Conservation (phyloP, 2,888 invertebrate species). For the Oegoconia quadripuncta region DNA sequence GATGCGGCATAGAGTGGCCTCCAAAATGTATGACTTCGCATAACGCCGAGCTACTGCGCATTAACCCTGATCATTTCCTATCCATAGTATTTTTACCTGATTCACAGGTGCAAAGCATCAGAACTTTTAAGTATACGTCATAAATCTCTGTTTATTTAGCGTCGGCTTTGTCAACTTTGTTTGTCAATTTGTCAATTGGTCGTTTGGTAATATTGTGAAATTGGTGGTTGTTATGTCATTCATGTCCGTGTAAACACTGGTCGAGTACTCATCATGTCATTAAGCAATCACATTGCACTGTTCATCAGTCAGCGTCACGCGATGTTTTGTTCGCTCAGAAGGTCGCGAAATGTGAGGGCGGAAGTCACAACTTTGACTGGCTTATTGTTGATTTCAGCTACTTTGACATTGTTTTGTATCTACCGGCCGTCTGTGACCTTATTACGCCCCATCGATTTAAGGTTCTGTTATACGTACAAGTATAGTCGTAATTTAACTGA, state of each 20-base stretch:
- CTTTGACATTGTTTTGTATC: conserved; percentile 16
- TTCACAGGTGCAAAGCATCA: too few relatives aligned
- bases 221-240: conserved; percentile 26
- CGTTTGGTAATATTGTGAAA: conserved; percentile 16
- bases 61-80: not conserved
- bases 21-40: conserved; percentile 12
- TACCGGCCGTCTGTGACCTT: conserved; percentile 8
- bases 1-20: conserved; percentile 10
- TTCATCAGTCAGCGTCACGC: conserved; percentile 21
- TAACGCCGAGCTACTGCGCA: conserved; percentile 6
- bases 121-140: too few relatives aligned
- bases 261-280: conserved; percentile 8
- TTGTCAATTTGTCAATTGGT: not conserved
- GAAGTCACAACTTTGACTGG: conserved; percentile 14
- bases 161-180: conserved; percentile 1
- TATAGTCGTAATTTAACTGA: too few relatives aligned
- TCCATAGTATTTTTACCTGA: too few relatives aligned
- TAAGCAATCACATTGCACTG: conserved; percentile 34
- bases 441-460: not conserved
- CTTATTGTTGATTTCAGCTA: conserved; percentile 9
- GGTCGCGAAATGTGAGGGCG: conserved; percentile 15
- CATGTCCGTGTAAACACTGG: conserved; percentile 11
- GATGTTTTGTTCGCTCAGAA: conserved; percentile 25
- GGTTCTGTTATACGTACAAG: too few relatives aligned
- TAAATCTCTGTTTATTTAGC: too few relatives aligned